A percentile compares a stretch with the other conserved stretches of the same genome.
These are phyloP conservation scores for Cotesia chilonis DNA, from an alignment of 1,140 invertebrate species.

Conservation along the genomic window DNA sequence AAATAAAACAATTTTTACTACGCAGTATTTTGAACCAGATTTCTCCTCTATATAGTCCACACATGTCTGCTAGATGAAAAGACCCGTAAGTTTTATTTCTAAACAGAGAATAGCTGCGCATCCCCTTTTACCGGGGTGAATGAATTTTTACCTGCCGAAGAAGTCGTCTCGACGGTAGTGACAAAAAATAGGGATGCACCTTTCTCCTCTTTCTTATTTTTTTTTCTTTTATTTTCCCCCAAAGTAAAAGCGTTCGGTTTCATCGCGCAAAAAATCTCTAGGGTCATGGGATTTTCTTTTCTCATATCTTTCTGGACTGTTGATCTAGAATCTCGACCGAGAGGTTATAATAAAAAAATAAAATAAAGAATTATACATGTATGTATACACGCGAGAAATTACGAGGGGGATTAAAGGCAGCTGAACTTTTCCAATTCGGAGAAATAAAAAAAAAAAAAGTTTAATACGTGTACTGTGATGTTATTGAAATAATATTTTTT, in stretches of 20 bases:
- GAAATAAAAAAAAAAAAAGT: background rate
- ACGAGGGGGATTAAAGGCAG: background rate
- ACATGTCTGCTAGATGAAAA: no score
- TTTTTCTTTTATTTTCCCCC: no score
- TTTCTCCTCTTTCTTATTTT: no score
- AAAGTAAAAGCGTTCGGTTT: no score
- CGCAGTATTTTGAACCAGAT: no score
- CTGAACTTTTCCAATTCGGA: background rate
- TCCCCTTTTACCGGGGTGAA: background rate
- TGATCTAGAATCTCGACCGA: background rate
- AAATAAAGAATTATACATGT: background rate
- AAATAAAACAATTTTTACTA: no score
- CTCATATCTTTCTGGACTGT: background rate
- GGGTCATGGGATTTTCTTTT: background rate
- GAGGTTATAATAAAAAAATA: background rate
- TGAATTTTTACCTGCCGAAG: slow-evolving; percentile 1
- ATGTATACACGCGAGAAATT: background rate
- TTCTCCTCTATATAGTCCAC: no score
- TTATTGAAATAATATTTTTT: background rate
- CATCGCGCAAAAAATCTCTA: no score
- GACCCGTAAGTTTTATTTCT: no score
- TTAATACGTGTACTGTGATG: no score
- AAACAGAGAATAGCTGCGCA: no score
- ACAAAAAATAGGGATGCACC: background rate
- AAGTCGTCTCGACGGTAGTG: slow-evolving; percentile 12